Base-by-base conservation (phyloP, 2,113 vertebrate species). In the Lagopus leucura region DNA sequence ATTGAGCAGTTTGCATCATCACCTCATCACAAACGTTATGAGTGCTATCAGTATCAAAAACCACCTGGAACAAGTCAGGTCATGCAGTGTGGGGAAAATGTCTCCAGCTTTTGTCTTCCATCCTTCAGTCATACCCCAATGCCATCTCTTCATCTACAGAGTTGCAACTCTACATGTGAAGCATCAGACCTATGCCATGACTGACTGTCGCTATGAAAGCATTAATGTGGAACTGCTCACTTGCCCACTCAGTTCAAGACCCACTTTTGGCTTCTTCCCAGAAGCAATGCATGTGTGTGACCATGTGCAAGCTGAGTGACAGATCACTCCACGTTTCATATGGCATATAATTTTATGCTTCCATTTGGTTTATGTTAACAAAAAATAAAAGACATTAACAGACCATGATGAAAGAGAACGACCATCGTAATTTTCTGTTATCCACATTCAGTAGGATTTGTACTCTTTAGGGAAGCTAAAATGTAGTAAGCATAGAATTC, bases 141-240 rank as follows among this genome's bases (percentile, higher is more conserved):
- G 22, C 17, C 42, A 82, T 9, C 17, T 47, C 65, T 81, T 36
- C 34, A 72, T 11, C 60, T 43, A 36, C 0, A 38, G 40, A 57
- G 34, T 5, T 3, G 28, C 45, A 73, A 24, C 45, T 61, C 60
- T 32, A 36, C 34, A n/a, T 1, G 21, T 8, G 25, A 20, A 72
- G 34, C 28, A 36, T 27, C 60, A 38, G 18, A 79, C 10, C 21
- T 20, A 67, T 24, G 30, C 32, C 27, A 21, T 20, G 61, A 64
- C 25, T 10, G 16, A 50, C 4, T 66, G 19, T 36, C 36, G 43
- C 54, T 63, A 34, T 43, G 54, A 27, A 55, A 77, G 27, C 32
- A 27, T n/a, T 19, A 58, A 15, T 0, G 1, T 27, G 10, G 28
- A 69, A 36, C 32, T 0, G 0, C 16, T 57, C 34, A 63, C 14